A percentile compares a stretch with the other conserved stretches of the same genome.
Conservation (phyloP, 2,797 vertebrate species). For the Pseudochirops corinnae region DNA sequence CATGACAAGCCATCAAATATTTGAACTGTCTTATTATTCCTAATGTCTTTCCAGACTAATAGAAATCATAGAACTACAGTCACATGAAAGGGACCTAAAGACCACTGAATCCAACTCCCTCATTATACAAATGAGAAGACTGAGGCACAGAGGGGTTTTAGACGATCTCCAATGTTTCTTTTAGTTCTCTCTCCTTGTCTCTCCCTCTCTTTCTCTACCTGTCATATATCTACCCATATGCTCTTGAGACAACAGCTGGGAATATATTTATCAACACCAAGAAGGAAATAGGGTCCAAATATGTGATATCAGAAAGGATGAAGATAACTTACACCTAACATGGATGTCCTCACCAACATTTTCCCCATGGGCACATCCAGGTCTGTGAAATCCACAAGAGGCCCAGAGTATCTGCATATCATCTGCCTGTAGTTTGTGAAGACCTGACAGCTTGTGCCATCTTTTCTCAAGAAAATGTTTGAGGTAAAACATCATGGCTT, state of each 20-base stretch:
- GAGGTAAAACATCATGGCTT: background rate
- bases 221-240: background rate
- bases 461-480: background rate
- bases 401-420: background rate
- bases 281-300: background rate
- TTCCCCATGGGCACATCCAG: background rate
- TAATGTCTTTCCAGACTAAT: background rate
- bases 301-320: background rate
- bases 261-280: conserved; percentile 13
- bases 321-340: background rate
- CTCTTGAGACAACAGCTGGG: background rate
- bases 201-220: background rate
- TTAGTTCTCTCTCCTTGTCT: background rate
- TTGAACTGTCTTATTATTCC: background rate
- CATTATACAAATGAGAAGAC: background rate
- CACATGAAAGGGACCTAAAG: background rate
- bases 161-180: background rate
- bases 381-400: background rate
- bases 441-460: background rate
- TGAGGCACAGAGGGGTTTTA: background rate
- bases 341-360: background rate
- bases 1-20: background rate
- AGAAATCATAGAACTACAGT: background rate
- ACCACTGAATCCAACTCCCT: background rate
- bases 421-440: background rate